Evolutionary conservation across 1,140 invertebrate species (phyloP).

Genomic region (Drosophila bocqueti): DNA sequence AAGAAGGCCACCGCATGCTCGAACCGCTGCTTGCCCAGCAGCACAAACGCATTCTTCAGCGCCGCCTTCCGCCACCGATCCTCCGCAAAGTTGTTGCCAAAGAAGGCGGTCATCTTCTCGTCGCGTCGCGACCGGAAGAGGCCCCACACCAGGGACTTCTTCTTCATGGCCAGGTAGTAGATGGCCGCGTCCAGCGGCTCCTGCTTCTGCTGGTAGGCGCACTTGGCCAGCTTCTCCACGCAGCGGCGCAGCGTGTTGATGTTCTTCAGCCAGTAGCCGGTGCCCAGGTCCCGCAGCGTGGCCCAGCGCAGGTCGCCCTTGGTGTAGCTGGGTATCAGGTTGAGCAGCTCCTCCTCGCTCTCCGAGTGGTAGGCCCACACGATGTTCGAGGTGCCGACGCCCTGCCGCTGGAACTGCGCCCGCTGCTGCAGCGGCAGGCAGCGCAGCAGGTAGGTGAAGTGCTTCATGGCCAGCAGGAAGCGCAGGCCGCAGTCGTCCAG

Average conservation of each 20-base stretch:
- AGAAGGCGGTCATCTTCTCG: constrained; percentile 97
- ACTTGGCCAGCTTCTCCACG: constrained; percentile 97
- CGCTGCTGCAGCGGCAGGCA: constrained; percentile 96
- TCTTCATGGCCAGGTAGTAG: constrained; percentile 99
- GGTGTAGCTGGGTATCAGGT: constrained; percentile 94
- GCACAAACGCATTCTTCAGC: constrained; percentile 98
- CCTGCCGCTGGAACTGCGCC: constrained; percentile 93
- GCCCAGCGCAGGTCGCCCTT: constrained; percentile 95
- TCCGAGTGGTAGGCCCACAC: constrained; percentile 99
- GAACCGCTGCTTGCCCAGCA: constrained; percentile 98
- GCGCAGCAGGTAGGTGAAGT: constrained; percentile 96
- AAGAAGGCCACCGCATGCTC: constrained; percentile 98
- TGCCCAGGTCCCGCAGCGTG: constrained; percentile 95
- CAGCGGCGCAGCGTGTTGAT: constrained; percentile 92
- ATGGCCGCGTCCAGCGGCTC: constrained; percentile 99
- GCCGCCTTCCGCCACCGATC: constrained; percentile 98
- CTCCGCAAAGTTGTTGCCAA: constrained; percentile 96
- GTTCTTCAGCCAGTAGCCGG: constrained; percentile 98
- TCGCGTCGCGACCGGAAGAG: constrained; percentile 95
- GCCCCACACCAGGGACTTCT: constrained; percentile 98
- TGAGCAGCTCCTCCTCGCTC: constrained; percentile 97
- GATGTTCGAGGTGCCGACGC: constrained; percentile 96
- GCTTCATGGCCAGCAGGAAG: constrained; percentile 98
- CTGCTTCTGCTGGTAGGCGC: constrained; percentile 94
- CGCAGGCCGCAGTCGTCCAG: constrained; percentile 98